A percentile compares a stretch with the other conserved stretches of the same genome.
These are phyloP conservation scores for Stegastes partitus DNA, from an alignment of 2,113 vertebrate species.

Conservation along the genomic window DNA sequence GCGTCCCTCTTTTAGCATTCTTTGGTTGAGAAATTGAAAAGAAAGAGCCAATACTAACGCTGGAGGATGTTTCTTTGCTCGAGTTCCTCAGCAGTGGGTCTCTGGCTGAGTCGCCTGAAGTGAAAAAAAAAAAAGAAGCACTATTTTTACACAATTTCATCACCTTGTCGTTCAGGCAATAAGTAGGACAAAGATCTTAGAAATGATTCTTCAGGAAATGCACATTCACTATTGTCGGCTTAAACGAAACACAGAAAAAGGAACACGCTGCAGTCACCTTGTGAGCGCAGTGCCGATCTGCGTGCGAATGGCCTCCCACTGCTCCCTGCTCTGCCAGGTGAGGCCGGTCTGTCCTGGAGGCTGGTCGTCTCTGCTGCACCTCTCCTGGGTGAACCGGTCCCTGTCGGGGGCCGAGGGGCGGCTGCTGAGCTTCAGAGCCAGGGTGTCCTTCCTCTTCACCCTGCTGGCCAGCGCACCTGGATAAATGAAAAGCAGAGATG, in stretches of 20 bases:
- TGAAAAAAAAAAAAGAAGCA: constrained; percentile 9
- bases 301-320: constrained; percentile 96
- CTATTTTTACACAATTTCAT: constrained; percentile 75
- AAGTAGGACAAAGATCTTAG: constrained; percentile 70
- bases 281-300: constrained; percentile 95
- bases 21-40: neutral
- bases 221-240: constrained; percentile 11
- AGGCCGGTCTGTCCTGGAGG: constrained; percentile 86
- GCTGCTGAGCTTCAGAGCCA: constrained; percentile 94
- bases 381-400: constrained; percentile 73
- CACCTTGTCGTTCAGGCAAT: constrained; percentile 50
- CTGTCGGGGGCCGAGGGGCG: constrained; percentile 84
- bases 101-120: constrained; percentile 94
- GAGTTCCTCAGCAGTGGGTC: constrained; percentile 95
- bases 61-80: constrained; percentile 98
- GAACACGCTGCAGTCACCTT: constrained; percentile 79
- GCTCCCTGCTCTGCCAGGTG: constrained; percentile 95
- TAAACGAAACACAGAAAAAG: neutral
- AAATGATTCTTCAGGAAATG: constrained; percentile 39
- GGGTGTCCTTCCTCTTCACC: constrained; percentile 96
- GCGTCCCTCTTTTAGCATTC: neutral
- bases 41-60: constrained; percentile 84
- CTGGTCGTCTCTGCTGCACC: constrained; percentile 78
- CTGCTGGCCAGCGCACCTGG: constrained; percentile 93
- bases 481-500: constrained; percentile 22